A percentile compares a stretch with the other conserved stretches of the same genome.
Evolutionary conservation across 2,797 vertebrate genomes (phyloP).

Genomic region (Chaetodon trifasciatus): DNA sequence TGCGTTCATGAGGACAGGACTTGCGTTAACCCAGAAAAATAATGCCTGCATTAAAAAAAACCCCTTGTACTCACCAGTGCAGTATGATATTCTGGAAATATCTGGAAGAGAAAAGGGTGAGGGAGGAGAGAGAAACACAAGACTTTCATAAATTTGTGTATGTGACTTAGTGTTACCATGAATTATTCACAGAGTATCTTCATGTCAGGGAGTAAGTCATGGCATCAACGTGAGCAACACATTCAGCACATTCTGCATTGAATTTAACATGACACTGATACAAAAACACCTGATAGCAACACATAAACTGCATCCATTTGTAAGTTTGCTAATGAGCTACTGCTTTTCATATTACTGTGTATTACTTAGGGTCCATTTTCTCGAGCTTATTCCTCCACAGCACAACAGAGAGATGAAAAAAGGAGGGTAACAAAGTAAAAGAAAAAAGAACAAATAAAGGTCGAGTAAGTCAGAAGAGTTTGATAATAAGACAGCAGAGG

Average conservation of each 20-base stretch:
- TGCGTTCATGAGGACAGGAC: too few relatives aligned
- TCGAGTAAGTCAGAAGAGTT: neutral
- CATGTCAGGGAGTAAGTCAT: neutral
- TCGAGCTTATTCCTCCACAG: neutral
- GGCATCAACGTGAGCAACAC: neutral
- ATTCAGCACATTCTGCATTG: neutral
- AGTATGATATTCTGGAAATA: conserved; percentile 88
- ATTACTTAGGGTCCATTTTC: neutral
- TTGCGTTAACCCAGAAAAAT: too few relatives aligned
- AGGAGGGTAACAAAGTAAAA: neutral
- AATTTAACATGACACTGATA: neutral
- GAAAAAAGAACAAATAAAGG: neutral
- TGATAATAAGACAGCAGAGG: neutral
- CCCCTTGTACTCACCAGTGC: conserved; percentile 84
- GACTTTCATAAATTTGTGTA: neutral
- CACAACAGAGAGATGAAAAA: conserved; percentile 2
- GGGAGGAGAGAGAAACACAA: neutral
- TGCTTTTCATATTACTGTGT: neutral
- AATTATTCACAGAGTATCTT: conserved; percentile 20
- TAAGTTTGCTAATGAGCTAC: neutral
- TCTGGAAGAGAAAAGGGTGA: conserved; percentile 79
- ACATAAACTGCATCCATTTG: neutral
- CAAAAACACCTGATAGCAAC: neutral
- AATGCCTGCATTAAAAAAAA: neutral
- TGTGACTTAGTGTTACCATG: neutral